Evolutionary conservation across 1,140 invertebrate species (phyloP).

Genomic region (Paralvinella palmiformis): DNA sequence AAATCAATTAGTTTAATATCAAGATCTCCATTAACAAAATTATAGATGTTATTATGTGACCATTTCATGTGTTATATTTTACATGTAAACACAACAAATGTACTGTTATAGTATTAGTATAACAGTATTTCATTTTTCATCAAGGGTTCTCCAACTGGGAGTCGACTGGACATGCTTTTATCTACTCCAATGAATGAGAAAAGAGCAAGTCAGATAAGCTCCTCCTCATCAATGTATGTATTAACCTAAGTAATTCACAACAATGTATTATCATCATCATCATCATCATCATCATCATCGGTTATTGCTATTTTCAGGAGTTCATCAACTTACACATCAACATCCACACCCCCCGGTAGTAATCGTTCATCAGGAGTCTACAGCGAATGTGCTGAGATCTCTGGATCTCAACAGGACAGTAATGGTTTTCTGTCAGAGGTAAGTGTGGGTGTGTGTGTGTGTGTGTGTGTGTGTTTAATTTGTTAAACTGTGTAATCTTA

Average conservation of each 20-base stretch:
- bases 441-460: too few species aligned
- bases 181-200: background rate
- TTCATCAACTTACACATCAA: background rate
- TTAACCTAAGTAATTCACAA: background rate
- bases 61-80: too few species aligned
- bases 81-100: too few species aligned
- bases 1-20: too few species aligned
- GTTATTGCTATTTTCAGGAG: background rate
- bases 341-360: conserved; percentile 7
- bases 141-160: background rate
- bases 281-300: background rate
- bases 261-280: background rate
- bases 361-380: conserved; percentile 6
- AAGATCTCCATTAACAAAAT: too few species aligned
- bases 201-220: background rate
- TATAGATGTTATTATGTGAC: too few species aligned
- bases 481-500: too few species aligned
- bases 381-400: too few species aligned
- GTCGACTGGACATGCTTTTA: background rate
- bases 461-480: too few species aligned
- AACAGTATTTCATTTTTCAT: background rate
- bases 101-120: too few species aligned
- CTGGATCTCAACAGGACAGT: too few species aligned
- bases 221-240: background rate
- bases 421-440: too few species aligned